A percentile compares a stretch with the other conserved stretches of the same genome.
Conservation (phyloP, 2,113 vertebrate species). For the Malurus cyaneus region DNA sequence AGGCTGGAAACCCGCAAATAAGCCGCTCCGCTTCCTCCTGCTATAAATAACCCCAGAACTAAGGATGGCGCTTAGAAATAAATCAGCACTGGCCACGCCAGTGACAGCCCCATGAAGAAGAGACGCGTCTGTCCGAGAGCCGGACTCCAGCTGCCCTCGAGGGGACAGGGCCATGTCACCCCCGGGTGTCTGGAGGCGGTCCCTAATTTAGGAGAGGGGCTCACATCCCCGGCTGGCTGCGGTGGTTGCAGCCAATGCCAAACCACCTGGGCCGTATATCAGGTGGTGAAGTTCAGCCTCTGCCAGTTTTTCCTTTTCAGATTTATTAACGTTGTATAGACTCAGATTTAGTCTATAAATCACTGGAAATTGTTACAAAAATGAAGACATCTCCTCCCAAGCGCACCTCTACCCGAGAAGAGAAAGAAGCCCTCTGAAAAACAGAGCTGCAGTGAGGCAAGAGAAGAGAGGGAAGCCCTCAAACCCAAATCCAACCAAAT, state of each 20-base stretch:
- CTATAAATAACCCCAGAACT: conserved; percentile 10
- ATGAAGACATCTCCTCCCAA: background rate
- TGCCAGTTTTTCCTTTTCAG: conserved; percentile 28
- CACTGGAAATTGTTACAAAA: conserved; percentile 28
- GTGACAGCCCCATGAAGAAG: background rate
- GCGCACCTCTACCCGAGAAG: background rate
- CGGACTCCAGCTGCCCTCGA: background rate
- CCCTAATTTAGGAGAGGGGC: background rate
- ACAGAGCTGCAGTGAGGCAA: background rate
- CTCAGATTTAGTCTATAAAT: conserved; percentile 44
- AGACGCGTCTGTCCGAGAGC: background rate
- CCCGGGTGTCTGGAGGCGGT: no score
- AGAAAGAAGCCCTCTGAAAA: background rate
- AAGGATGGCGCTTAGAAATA: background rate
- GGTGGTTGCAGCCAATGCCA: background rate
- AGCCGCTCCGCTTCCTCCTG: background rate
- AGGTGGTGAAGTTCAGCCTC: background rate
- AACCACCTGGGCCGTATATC: conserved; percentile 44
- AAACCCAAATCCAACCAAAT: background rate
- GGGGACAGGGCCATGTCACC: background rate
- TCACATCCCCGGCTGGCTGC: background rate
- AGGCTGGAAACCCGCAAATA: background rate
- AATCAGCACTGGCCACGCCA: background rate
- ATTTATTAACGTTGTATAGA: conserved; percentile 43
- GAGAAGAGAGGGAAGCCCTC: background rate